phyloP scores from a whole-genome alignment of 1,140 invertebrate genomes.

The Nasonia longicornis region DNA sequence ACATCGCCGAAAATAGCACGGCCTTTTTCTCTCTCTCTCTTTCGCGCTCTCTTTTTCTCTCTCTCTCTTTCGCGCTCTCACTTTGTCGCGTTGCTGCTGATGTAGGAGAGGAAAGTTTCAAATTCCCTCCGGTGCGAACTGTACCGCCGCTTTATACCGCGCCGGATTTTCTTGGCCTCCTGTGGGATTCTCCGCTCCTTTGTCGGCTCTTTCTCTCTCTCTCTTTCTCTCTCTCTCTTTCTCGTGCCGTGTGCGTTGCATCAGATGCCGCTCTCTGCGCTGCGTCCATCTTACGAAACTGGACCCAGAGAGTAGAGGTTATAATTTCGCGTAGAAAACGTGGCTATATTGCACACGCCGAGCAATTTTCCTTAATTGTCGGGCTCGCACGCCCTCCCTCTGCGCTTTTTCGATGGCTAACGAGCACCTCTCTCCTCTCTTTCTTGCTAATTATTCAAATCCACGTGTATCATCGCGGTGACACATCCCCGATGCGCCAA shows the following conservation, averaged over 20 bases:
- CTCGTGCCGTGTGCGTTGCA: background rate
- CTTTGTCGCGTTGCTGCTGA: background rate
- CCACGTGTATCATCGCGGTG: background rate
- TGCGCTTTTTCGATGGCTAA: background rate
- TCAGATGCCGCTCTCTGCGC: background rate
- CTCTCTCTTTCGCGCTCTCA: background rate
- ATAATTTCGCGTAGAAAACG: constrained; percentile 8
- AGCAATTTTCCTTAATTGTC: background rate
- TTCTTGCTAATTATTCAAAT: background rate
- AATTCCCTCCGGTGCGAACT: background rate
- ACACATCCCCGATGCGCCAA: background rate
- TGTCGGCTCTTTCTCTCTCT: background rate
- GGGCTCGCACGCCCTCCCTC: too few species aligned
- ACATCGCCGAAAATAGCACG: background rate
- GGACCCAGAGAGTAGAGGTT: background rate
- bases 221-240: background rate
- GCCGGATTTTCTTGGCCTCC: background rate
- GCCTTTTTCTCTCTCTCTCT: background rate
- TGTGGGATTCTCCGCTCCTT: background rate
- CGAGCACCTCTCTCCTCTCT: constrained; percentile 6
- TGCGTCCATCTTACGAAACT: constrained; percentile 2
- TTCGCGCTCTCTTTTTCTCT: background rate
- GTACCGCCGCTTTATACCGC: background rate
- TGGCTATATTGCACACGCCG: background rate
- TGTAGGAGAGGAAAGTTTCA: background rate